A percentile compares a stretch with the other conserved stretches of the same genome.
phyloP scores from a whole-genome alignment of 2,113 vertebrate genomes.

The Psittacula cyanocephala region DNA sequence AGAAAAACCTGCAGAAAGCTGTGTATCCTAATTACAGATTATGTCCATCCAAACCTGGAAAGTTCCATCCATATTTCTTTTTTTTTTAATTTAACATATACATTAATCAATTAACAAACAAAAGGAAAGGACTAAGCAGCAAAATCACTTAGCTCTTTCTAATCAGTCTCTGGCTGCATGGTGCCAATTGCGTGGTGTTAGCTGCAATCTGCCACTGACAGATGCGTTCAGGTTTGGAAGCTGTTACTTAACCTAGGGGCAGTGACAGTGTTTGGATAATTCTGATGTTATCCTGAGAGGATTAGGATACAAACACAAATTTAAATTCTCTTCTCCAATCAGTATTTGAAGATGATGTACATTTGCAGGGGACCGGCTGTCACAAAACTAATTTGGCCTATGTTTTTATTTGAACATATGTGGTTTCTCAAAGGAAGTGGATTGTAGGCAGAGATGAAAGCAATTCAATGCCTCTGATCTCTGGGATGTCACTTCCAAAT shows the following conservation, averaged over 20 bases:
- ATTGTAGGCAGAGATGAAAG: constrained; percentile 52
- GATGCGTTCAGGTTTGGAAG: constrained; percentile 59
- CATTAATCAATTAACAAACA: constrained; percentile 7
- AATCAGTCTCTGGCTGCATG: not conserved
- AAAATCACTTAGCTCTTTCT: constrained; percentile 10
- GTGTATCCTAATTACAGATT: not conserved
- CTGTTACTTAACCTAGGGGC: constrained; percentile 49
- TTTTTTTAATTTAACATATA: not conserved
- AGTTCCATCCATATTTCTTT: not conserved
- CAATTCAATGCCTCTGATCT: constrained; percentile 36
- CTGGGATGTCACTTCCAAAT: not conserved
- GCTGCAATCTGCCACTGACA: constrained; percentile 62
- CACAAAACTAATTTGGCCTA: constrained; percentile 21
- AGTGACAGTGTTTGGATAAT: constrained; percentile 36
- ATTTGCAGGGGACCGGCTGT: constrained; percentile 7
- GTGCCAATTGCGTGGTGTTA: constrained; percentile 15
- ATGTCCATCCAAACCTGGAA: not conserved
- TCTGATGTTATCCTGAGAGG: constrained; percentile 56
- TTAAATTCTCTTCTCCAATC: constrained; percentile 27
- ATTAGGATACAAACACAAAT: constrained; percentile 47
- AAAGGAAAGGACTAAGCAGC: not conserved
- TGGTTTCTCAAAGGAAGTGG: constrained; percentile 34
- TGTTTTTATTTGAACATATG: constrained; percentile 54
- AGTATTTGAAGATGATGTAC: constrained; percentile 17
- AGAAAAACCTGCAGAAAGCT: not conserved